Evolutionary conservation across 1,140 invertebrate species (phyloP).

Genomic region (Sipha flava): DNA sequence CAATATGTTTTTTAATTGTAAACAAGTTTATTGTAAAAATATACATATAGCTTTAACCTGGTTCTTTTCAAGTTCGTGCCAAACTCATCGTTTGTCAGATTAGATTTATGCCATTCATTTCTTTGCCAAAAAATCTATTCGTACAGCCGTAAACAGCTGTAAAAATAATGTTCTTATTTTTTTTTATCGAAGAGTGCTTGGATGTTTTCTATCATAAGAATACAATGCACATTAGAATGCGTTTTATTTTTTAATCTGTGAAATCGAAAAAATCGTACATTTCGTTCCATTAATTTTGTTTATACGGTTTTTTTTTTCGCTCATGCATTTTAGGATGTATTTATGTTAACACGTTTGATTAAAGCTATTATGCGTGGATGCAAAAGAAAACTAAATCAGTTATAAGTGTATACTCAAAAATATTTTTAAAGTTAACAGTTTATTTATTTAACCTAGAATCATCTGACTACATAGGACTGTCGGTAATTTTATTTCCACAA

Average conservation of each 20-base stretch:
- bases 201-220: not conserved
- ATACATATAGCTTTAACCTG: not conserved
- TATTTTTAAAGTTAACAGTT: too few relatives aligned
- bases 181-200: not conserved
- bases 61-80: not conserved
- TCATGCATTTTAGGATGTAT: too few relatives aligned
- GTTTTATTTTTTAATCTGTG: not conserved
- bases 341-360: too few relatives aligned
- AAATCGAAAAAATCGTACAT: not conserved
- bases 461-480: too few relatives aligned
- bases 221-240: not conserved
- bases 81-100: conserved; percentile 8
- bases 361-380: too few relatives aligned
- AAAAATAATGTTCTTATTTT: conserved; percentile 17
- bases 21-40: not conserved
- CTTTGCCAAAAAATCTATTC: not conserved
- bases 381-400: too few relatives aligned
- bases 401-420: too few relatives aligned
- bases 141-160: not conserved
- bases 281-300: not conserved
- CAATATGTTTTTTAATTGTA: not conserved
- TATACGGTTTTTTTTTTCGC: too few relatives aligned
- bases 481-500: too few relatives aligned
- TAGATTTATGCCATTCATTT: not conserved
- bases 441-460: too few relatives aligned